Evolutionary conservation across 1,140 invertebrate genomes (phyloP), one percentile per base, ranked within the genome.

Genomic region (Cyclina sinensis): DNA sequence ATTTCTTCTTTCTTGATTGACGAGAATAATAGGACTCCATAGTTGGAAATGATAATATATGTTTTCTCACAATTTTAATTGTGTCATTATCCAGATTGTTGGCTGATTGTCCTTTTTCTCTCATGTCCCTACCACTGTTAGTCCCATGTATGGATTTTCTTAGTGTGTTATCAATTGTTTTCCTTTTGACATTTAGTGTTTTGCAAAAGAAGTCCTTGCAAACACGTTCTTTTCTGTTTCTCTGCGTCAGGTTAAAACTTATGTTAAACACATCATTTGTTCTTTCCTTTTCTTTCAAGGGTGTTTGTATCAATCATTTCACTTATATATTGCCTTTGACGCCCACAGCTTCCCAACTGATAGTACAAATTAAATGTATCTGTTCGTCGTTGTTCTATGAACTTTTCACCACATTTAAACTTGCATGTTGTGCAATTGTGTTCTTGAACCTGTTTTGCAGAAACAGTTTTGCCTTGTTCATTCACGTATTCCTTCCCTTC

Each of bases 101-200:
- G 18, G 76, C 37, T 24, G 73, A 48, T 7, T 11, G 2, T 80
- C n/a, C 1, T 54, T 59, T 51, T 3, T 32, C 48, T 80, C 76
- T 80, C 43, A 27, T 51, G 27, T 76, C 73, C 27, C 12, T 48
- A 11, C 73, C 73, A 7, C 11, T 37, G 27, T 39, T 51, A 24
- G 46, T 27, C 1, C 73, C 73, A 46, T 30, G 27, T 51, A 14
- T 14, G 1, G 7, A 24, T 27, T 30, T 27, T 51, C 5, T n/a
- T 4, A 80, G 46, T 30, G 76, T 37, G 51, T 80, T 54, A 5
- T 59, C 27, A 54, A 57, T 59, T 30, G 30, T 43, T 80, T 80
- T 54, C 76, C 39, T 51, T n/a, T 59, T 59, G 5, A 80, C 27
- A 59, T 80, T 48, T 54, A 80, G n/a, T 54, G 76, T 80, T 80